Evolutionary conservation across 2,113 vertebrate species (phyloP), one percentile per base, ranked within the genome.

Genomic region (Tapirus terrestris): DNA sequence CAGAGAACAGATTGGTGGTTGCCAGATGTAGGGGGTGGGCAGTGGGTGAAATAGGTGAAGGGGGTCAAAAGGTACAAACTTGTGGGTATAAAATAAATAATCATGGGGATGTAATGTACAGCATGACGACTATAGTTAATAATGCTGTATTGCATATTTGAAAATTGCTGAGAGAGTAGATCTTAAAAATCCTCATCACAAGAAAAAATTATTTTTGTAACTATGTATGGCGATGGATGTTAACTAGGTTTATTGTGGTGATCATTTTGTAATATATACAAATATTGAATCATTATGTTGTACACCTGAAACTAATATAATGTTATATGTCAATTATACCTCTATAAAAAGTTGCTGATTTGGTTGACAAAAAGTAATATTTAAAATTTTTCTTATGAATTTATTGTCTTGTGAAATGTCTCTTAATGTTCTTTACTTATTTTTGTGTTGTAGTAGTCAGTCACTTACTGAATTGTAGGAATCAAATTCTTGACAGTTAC

Each of bases 381-480:
- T 87, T 90, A n/a, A 36, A 89, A 67, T 23, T 94, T 90, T 90
- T 88, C 91, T 36, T 27, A 79, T 83, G 18, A 91, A 68, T 86
- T 90, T 81, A 7, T 89, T 90, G 14, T 95, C 61, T 89, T 87
- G 48, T 91, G 36, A 97, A 94, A 75, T 84, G 13, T 76, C 33
- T 97, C 2, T 89, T 94, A 91, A 31, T 82, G 8, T 97, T 88
- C 43, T 91, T 91, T 95, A 51, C 56, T 91, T 95, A 88, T 86
- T 94, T 97, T 92, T 96, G 61, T 91, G 45, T 56, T 91, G 2
- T 91, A 10, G 13, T 89, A 70, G 21, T 95, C 10, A 83, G 3
- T 89, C 91, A 93, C 1, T 90, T 83, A 79, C 65, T 92, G 27
- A 96, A 80, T 88, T 93, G 27, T 77, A 89, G 48, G 29, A 81